Percentiles rank a stretch among this genome's conserved stretches.
Conservation (phyloP, 2,888 invertebrate species). For the Hydraecia micacea region DNA sequence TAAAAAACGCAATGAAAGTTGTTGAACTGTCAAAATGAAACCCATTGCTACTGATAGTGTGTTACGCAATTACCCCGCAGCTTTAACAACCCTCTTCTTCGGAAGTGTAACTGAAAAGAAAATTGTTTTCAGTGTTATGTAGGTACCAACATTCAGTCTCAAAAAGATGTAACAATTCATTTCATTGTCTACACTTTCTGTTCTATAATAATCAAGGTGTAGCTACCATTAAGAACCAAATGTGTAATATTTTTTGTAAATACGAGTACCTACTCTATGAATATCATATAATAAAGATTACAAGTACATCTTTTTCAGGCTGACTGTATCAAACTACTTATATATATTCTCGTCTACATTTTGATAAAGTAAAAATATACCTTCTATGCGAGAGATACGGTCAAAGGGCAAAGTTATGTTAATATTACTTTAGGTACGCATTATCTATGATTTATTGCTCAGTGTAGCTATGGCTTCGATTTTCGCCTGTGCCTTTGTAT, state of each 20-base stretch:
- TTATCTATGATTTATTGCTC: constrained; percentile 76
- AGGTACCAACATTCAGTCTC: neutral
- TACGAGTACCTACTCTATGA: neutral
- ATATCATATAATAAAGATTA: neutral
- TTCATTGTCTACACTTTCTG: neutral
- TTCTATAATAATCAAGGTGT: neutral
- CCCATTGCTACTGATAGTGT: too few relatives aligned
- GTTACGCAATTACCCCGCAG: too few relatives aligned
- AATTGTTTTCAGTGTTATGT: neutral
- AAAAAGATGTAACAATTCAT: neutral
- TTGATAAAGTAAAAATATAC: constrained; percentile 37
- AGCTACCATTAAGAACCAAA: neutral
- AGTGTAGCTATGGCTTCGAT: constrained; percentile 20
- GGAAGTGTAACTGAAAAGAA: neutral
- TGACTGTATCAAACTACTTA: too few relatives aligned
- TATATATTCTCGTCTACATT: neutral
- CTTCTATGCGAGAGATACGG: constrained; percentile 47
- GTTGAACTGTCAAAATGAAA: too few relatives aligned
- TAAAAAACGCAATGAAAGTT: too few relatives aligned
- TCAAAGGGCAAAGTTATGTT: constrained; percentile 75
- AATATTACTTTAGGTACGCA: constrained; percentile 71
- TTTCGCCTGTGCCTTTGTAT: constrained; percentile 9
- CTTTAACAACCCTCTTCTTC: neutral
- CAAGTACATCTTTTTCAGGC: neutral
- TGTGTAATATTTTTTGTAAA: neutral